Evolutionary conservation across 64 coral and sea anemone genomes (phyloP).

Genomic region (Cladopsammia gracilis): DNA sequence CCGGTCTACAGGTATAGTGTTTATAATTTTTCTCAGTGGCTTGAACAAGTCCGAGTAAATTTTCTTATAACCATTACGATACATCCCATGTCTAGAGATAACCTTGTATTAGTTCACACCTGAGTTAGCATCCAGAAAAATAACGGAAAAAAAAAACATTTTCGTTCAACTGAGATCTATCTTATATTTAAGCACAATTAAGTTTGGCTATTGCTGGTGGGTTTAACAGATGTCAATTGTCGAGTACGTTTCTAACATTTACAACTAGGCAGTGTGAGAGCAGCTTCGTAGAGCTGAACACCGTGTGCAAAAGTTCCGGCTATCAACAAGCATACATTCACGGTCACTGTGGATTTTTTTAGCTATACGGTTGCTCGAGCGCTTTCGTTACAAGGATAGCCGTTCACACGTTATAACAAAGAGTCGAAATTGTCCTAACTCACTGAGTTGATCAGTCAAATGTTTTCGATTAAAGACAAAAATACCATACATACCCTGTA

Average conservation of each 20-base stretch:
- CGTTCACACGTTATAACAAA: background rate
- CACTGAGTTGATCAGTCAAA: background rate
- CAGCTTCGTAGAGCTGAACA: too few relatives aligned
- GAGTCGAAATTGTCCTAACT: background rate
- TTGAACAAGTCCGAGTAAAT: background rate
- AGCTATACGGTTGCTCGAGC: too few relatives aligned
- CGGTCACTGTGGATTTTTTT: too few relatives aligned
- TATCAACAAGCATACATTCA: too few relatives aligned
- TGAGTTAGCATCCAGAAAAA: too few relatives aligned
- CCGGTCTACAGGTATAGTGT: background rate
- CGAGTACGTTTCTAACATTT: background rate
- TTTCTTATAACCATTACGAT: background rate
- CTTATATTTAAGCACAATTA: background rate
- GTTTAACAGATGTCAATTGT: background rate
- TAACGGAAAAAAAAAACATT: too few relatives aligned
- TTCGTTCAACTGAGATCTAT: too few relatives aligned
- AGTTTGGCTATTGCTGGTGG: background rate
- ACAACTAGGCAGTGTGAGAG: background rate
- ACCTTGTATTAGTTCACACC: too few relatives aligned
- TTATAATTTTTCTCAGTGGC: background rate
- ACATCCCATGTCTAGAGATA: too few relatives aligned
- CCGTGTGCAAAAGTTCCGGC: too few relatives aligned
- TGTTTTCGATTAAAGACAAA: background rate
- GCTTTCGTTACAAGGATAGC: too few relatives aligned
- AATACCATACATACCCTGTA: background rate